Conservation (phyloP, 2,113 vertebrate genomes). For the Istiophorus platypterus region DNA sequence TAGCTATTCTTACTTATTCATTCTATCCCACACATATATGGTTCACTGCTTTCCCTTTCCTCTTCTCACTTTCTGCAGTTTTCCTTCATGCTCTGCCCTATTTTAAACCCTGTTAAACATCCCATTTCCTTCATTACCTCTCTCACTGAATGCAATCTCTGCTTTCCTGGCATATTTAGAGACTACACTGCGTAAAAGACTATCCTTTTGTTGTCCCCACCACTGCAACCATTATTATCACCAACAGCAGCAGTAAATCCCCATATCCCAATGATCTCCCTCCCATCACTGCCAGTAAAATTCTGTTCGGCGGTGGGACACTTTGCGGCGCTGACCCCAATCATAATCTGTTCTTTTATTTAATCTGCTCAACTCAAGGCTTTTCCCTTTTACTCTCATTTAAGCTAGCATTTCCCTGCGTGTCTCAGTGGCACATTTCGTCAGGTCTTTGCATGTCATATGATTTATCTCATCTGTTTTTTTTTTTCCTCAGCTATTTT, state of each 20-base stretch:
- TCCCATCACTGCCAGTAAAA: slow-evolving; percentile 6
- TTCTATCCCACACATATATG: background rate
- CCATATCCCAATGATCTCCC: background rate
- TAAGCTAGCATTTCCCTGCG: slow-evolving; percentile 17
- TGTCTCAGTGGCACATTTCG: background rate
- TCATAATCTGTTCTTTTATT: slow-evolving; percentile 59
- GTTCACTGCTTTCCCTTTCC: background rate
- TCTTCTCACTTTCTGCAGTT: background rate
- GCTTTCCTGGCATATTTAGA: background rate
- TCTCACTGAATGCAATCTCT: background rate
- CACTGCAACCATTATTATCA: background rate
- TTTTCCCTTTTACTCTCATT: slow-evolving; percentile 27
- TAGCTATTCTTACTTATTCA: background rate
- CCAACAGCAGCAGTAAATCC: slow-evolving; percentile 14
- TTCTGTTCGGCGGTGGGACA: slow-evolving; percentile 6
- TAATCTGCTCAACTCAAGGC: slow-evolving; percentile 60
- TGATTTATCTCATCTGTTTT: background rate
- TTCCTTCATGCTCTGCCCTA: background rate
- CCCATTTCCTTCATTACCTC: slow-evolving; percentile 12
- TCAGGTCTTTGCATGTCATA: background rate
- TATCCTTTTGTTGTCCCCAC: slow-evolving; percentile 10
- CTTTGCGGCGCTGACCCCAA: background rate
- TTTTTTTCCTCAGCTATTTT: background rate
- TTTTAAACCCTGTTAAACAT: slow-evolving; percentile 25
- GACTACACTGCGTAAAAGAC: background rate